A percentile compares a stretch with the other conserved stretches of the same genome.
These are phyloP conservation scores for Caenorhabditis sinica DNA, from an alignment of 2,888 invertebrate genomes.

Conservation along the genomic window DNA sequence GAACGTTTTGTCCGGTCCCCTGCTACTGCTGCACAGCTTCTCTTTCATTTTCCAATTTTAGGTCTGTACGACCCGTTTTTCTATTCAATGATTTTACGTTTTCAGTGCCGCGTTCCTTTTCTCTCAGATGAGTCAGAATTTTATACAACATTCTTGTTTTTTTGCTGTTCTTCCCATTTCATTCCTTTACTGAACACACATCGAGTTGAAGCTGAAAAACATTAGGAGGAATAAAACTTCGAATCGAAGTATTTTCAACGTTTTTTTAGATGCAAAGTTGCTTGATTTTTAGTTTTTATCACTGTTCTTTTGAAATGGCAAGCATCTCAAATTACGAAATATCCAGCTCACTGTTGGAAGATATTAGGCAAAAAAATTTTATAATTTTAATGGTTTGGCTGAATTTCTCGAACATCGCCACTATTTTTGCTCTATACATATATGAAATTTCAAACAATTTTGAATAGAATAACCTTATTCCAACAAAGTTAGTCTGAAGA, in stretches of 20 bases:
- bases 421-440: too few species aligned
- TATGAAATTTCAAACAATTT: too few species aligned
- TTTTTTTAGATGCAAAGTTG: too few species aligned
- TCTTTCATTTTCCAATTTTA: slow-evolving; percentile 12
- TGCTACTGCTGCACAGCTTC: background rate
- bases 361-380: too few species aligned
- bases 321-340: background rate
- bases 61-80: slow-evolving; percentile 33
- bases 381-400: too few species aligned
- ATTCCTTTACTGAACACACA: background rate
- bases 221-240: background rate
- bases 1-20: slow-evolving; percentile 21
- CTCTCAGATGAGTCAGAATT: slow-evolving; percentile 36
- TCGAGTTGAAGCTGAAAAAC: background rate
- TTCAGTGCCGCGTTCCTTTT: background rate
- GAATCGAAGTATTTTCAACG: background rate
- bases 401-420: too few species aligned
- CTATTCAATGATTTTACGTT: slow-evolving; percentile 23
- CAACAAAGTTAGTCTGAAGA: too few species aligned
- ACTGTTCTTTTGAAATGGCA: too few species aligned
- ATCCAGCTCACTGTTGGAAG: too few species aligned
- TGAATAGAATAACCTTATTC: too few species aligned
- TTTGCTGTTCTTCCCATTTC: slow-evolving; percentile 4
- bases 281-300: too few species aligned
- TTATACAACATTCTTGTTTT: slow-evolving; percentile 35